Conservation (phyloP, 2,797 vertebrate species). For the Galagoides demidoff region DNA sequence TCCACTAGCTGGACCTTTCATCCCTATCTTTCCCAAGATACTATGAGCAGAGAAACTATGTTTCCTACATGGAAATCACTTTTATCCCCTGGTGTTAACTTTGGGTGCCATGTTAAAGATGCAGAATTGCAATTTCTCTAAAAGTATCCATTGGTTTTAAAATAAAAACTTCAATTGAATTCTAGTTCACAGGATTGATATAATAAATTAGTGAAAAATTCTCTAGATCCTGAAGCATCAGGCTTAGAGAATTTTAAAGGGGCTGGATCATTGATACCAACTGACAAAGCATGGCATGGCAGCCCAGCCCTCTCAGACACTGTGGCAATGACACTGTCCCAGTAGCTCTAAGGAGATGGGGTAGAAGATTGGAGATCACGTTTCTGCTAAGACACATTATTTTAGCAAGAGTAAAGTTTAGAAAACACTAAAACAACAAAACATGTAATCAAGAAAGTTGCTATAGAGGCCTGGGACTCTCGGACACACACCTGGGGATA, state of each 20-base stretch:
- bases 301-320: conserved; percentile 39
- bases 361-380: not conserved
- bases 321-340: not conserved
- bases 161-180: not conserved
- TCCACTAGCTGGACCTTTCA: not conserved
- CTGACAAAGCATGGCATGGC: not conserved
- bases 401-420: not conserved
- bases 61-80: not conserved
- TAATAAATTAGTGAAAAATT: not conserved
- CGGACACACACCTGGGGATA: not conserved
- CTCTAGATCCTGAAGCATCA: not conserved
- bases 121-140: not conserved
- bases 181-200: conserved; percentile 5
- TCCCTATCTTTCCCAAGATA: not conserved
- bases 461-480: not conserved
- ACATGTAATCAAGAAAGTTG: not conserved
- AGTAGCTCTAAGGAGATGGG: not conserved
- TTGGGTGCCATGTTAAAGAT: not conserved
- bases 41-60: not conserved
- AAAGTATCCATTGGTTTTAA: conserved; percentile 7
- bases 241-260: not conserved
- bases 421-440: not conserved
- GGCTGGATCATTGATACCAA: not conserved
- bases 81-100: not conserved
- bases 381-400: not conserved